These are phyloP conservation scores for Tanytarsus gracilentus DNA, from an alignment of 2,888 invertebrate species.

Conservation along the genomic window DNA sequence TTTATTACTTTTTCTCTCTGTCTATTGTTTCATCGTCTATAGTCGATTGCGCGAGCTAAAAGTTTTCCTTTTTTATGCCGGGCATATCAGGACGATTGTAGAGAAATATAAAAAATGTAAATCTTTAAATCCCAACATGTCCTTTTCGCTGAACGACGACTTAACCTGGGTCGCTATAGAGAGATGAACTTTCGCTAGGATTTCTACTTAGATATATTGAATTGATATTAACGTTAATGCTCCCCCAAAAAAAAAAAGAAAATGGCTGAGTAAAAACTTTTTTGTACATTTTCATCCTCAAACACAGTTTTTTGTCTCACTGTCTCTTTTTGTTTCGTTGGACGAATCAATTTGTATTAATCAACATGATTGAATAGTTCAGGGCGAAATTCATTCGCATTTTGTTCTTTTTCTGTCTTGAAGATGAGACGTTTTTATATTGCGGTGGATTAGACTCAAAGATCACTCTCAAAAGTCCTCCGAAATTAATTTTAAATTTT, in stretches of 20 bases:
- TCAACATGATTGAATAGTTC: background rate
- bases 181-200: slow-evolving; percentile 12
- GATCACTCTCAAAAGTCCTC: too few species aligned
- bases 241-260: background rate
- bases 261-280: background rate
- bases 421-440: too few species aligned
- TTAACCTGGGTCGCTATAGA: slow-evolving; percentile 13
- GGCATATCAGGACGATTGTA: background rate
- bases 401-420: too few species aligned
- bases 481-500: too few species aligned
- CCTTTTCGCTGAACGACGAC: background rate
- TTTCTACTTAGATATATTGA: slow-evolving; percentile 14
- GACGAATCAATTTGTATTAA: slow-evolving; percentile 8
- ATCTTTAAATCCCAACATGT: slow-evolving; percentile 17
- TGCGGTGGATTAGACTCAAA: too few species aligned
- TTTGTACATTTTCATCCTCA: background rate
- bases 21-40: too few species aligned
- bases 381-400: background rate
- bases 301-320: too few species aligned
- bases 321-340: too few species aligned
- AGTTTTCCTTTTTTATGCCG: too few species aligned
- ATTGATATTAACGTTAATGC: slow-evolving; percentile 23
- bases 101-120: slow-evolving; percentile 16
- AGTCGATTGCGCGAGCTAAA: slow-evolving; percentile 1
- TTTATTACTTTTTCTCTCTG: background rate